Evolutionary conservation across 2,113 vertebrate species (phyloP).

Genomic region (Centropristis striata): DNA sequence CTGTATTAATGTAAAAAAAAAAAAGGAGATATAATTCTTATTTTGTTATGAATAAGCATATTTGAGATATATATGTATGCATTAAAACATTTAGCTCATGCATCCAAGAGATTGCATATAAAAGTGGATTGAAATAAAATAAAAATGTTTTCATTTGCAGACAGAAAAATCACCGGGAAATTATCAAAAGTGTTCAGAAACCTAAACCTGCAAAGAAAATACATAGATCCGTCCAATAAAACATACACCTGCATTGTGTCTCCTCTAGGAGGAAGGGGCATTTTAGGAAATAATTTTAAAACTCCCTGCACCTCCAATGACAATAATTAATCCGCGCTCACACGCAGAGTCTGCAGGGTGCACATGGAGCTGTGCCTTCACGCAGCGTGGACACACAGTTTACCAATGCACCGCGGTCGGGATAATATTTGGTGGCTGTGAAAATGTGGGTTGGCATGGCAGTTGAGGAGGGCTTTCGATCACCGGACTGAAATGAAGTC

Average conservation of each 20-base stretch:
- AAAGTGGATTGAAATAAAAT: background rate
- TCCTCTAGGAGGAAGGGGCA: background rate
- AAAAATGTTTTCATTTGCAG: background rate
- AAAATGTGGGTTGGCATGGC: slow-evolving; percentile 72
- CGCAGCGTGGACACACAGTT: slow-evolving; percentile 49
- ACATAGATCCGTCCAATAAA: background rate
- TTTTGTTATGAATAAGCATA: background rate
- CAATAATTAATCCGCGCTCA: slow-evolving; percentile 58
- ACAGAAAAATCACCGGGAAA: background rate
- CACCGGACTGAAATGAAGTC: slow-evolving; percentile 78
- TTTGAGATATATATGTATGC: slow-evolving; percentile 3
- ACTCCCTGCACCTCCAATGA: slow-evolving; percentile 21
- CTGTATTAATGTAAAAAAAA: background rate
- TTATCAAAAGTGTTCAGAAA: background rate
- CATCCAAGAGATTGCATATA: background rate
- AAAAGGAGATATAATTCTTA: background rate
- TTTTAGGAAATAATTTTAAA: background rate
- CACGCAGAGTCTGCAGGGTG: slow-evolving; percentile 42
- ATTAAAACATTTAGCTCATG: too few relatives aligned
- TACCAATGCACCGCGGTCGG: slow-evolving; percentile 48
- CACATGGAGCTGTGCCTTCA: slow-evolving; percentile 35
- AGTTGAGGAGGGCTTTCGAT: slow-evolving; percentile 72
- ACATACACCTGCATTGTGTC: background rate
- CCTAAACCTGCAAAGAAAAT: background rate
- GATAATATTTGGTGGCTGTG: slow-evolving; percentile 72